Evolutionary conservation across 2,797 vertebrate species (phyloP), one percentile per base, ranked within the genome.

Genomic region (Holocentrus rufus): DNA sequence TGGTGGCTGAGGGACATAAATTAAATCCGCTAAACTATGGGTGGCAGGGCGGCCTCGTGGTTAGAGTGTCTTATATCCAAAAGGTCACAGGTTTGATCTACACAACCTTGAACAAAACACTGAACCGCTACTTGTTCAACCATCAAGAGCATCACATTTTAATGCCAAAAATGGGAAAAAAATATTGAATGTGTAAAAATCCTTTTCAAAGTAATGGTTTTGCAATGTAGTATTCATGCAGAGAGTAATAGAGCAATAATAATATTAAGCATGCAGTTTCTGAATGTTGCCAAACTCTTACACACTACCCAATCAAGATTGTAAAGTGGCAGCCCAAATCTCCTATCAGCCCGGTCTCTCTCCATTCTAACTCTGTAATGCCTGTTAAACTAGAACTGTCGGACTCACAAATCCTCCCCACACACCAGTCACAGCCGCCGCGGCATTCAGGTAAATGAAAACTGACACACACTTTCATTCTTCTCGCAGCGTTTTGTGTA

Each of bases 391-490:
- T 44, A 52, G 39, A 73, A 79, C 69, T 66, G 79, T 85, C 66
- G 73, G 77, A 57, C 74, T 79, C 76, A 72, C 80, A 84, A 77
- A 77, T 70, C 78, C 77, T 50, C 72, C 66, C 65, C 36, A 2
- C 69, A 55, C 76, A 55, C 42, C 67, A 53, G 58, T 55, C 81
- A 17, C 81, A 80, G 80, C 85, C 49, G 79, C 80, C 46, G 50
- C 62, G 27, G 63, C 83, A 79, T 90, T 85, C 87, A 87, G 86
- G 82, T 79, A 89, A 92, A 93, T 91, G 85, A 90, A 90, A 89
- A 89, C 46, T 83, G 89, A 90, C 89, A 90, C 82, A 77, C 86
- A 84, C 89, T 87, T 86, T 90, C 86, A 90, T 91, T 91, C 88
- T 85, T 83, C 77, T 62, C 39, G 17, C 76, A 36, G 58, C 79